A percentile compares a stretch with the other conserved stretches of the same genome.
Conservation (phyloP, 2,888 invertebrate species). For the Notodonta ziczac region DNA sequence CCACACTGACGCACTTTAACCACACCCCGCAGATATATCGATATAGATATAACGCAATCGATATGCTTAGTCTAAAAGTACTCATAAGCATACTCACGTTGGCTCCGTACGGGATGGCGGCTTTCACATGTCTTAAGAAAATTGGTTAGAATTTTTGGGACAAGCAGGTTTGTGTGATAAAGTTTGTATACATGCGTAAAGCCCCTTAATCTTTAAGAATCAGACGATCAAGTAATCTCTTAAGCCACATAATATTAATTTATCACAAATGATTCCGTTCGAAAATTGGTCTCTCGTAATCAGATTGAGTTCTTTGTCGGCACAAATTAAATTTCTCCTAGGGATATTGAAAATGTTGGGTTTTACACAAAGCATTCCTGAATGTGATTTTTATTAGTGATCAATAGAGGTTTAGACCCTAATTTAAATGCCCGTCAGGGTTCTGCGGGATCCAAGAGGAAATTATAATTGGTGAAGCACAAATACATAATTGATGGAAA, state of each 20-base stretch:
- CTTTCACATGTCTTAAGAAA: too few species aligned
- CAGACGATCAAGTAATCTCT: not conserved
- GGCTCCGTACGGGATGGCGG: too few species aligned
- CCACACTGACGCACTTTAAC: not conserved
- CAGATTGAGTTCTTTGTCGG: not conserved
- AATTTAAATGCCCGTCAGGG: not conserved
- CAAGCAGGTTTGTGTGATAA: too few species aligned
- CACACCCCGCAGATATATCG: not conserved
- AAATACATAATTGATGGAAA: too few species aligned
- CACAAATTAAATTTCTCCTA: not conserved
- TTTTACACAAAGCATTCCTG: not conserved
- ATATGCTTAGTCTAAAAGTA: too few species aligned
- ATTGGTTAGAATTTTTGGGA: too few species aligned
- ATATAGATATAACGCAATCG: too few species aligned
- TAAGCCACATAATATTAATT: not conserved
- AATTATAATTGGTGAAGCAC: too few species aligned
- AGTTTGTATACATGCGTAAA: too few species aligned
- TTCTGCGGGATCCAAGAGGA: too few species aligned
- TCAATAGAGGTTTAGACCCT: constrained; percentile 1
- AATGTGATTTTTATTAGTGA: not conserved
- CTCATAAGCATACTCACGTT: not conserved
- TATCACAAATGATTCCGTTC: not conserved
- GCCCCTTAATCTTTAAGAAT: too few species aligned
- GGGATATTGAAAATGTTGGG: not conserved
- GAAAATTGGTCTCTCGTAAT: not conserved